Percentiles rank a stretch among this genome's conserved stretches.
Conservation (phyloP, 2,797 vertebrate genomes). For the Megaceryle alcyon region DNA sequence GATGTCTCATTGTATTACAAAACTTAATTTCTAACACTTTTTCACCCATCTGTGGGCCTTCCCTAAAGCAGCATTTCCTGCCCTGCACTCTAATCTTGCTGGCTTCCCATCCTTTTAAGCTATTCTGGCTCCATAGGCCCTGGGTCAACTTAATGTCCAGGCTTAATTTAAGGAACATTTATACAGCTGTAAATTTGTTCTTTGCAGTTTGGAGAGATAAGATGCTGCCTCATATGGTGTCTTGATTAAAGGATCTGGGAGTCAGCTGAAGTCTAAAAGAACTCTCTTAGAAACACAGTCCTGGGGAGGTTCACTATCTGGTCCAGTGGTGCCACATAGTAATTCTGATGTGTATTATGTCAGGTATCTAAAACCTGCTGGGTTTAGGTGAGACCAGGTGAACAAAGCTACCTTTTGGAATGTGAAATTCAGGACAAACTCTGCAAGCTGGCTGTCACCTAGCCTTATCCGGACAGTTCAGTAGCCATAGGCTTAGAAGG, state of each 20-base stretch:
- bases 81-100: neutral
- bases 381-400: neutral
- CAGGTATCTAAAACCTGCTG: neutral
- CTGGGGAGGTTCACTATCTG: neutral
- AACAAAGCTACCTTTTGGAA: neutral
- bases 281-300: neutral
- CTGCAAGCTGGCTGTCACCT: neutral
- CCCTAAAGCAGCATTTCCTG: neutral
- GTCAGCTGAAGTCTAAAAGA: neutral
- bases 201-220: neutral
- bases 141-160: neutral
- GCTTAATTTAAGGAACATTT: neutral
- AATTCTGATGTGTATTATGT: neutral
- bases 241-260: neutral
- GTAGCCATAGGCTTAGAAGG: neutral
- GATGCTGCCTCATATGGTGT: neutral
- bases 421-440: neutral
- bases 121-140: neutral
- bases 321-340: neutral
- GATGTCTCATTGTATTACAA: neutral
- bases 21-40: neutral
- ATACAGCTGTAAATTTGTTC: neutral
- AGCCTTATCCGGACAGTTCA: neutral
- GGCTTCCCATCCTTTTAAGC: neutral
- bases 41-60: neutral